A percentile compares a stretch with the other conserved stretches of the same genome.
Conservation (phyloP, 2,888 invertebrate genomes). For the Yponomeuta plumbellus region DNA sequence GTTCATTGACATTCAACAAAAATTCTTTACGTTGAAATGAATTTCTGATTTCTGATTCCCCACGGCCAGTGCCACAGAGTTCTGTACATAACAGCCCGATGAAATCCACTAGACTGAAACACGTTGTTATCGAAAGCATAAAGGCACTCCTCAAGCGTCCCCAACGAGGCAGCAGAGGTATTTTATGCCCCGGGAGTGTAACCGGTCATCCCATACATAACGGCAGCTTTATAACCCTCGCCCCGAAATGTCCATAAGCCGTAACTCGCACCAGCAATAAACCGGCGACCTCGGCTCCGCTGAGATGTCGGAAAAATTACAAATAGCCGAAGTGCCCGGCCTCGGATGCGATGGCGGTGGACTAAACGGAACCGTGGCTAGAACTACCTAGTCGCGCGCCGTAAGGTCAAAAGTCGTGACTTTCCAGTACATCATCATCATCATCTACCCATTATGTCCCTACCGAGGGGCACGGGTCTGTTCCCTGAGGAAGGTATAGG, state of each 20-base stretch:
- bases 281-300: slow-evolving; percentile 21
- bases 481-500: too few relatives aligned
- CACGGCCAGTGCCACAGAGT: too few relatives aligned
- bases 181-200: neutral
- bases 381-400: too few relatives aligned
- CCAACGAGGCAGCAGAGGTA: neutral
- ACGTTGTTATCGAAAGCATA: neutral
- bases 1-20: too few relatives aligned
- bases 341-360: neutral
- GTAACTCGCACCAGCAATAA: slow-evolving; percentile 41
- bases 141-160: neutral
- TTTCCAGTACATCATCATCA: too few relatives aligned
- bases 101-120: neutral
- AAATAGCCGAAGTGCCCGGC: slow-evolving; percentile 14
- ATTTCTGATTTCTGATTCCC: too few relatives aligned
- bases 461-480: too few relatives aligned
- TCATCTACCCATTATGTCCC: too few relatives aligned
- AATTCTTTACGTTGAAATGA: too few relatives aligned
- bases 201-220: slow-evolving; percentile 2
- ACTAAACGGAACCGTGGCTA: too few relatives aligned
- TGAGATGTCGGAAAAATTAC: slow-evolving; percentile 23
- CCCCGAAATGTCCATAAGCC: slow-evolving; percentile 37
- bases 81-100: neutral
- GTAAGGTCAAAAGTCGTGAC: too few relatives aligned
- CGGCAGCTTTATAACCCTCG: slow-evolving; percentile 4